Conservation (phyloP, 2,888 invertebrate species). For the Trichopria drosophilae region DNA sequence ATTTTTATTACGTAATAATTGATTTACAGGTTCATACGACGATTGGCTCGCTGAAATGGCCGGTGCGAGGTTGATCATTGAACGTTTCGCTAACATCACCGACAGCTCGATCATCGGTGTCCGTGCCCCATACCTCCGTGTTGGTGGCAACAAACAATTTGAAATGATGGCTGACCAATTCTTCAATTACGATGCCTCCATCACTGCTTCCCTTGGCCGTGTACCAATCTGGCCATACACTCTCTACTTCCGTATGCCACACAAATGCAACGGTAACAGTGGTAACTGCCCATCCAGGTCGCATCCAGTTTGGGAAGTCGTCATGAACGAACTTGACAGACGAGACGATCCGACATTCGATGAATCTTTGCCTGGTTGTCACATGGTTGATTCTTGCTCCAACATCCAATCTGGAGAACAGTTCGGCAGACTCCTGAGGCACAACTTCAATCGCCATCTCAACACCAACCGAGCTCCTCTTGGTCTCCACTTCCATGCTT, state of each 20-base stretch:
- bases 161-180: constrained; percentile 97
- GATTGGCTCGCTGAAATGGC: constrained; percentile 96
- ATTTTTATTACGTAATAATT: background rate
- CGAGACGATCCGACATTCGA: constrained; percentile 93
- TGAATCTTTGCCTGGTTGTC: constrained; percentile 90
- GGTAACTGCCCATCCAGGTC: constrained; percentile 87
- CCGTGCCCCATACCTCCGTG: constrained; percentile 84
- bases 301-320: constrained; percentile 96
- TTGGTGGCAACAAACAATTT: constrained; percentile 93
- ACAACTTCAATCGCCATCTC: constrained; percentile 94
- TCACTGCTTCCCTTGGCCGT: constrained; percentile 84
- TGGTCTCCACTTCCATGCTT: constrained; percentile 91
- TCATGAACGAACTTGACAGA: constrained; percentile 92
- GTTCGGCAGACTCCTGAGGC: constrained; percentile 83
- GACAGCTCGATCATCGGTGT: constrained; percentile 84
- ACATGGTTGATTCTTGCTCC: constrained; percentile 92
- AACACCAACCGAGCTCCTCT: constrained; percentile 90
- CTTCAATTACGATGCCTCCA: constrained; percentile 92
- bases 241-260: constrained; percentile 93
- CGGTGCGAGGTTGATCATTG: constrained; percentile 82
- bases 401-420: constrained; percentile 90
- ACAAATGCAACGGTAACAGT: constrained; percentile 92
- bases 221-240: constrained; percentile 98
- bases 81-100: constrained; percentile 88
- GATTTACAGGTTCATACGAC: constrained; percentile 66